phyloP scores from a whole-genome alignment of 2,797 vertebrate genomes.

The Melopsittacus undulatus region DNA sequence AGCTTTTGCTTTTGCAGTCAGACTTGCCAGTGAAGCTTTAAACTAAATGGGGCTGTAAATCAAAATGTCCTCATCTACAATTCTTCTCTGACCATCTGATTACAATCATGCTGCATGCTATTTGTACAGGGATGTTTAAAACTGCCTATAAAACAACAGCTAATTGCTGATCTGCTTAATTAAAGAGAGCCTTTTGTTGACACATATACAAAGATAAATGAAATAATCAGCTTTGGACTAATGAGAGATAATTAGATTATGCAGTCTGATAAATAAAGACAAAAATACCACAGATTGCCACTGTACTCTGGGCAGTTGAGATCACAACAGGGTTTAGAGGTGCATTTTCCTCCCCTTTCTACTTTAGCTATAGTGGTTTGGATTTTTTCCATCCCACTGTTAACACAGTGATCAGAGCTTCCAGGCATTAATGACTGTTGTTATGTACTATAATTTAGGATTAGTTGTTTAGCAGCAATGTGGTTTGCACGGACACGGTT shows the following conservation, averaged over 20 bases:
- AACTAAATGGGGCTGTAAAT: slow-evolving; percentile 78
- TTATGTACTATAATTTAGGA: not conserved
- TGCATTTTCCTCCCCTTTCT: not conserved
- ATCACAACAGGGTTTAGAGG: slow-evolving; percentile 20
- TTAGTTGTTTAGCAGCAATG: not conserved
- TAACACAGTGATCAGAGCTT: not conserved
- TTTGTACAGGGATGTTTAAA: slow-evolving; percentile 82
- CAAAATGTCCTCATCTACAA: slow-evolving; percentile 73
- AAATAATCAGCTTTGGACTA: slow-evolving; percentile 88
- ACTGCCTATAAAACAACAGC: slow-evolving; percentile 84
- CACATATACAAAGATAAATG: slow-evolving; percentile 89
- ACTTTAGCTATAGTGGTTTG: not conserved
- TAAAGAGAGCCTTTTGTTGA: slow-evolving; percentile 86
- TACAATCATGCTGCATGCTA: slow-evolving; percentile 77
- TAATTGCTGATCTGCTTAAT: slow-evolving; percentile 89
- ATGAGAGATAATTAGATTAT: slow-evolving; percentile 90
- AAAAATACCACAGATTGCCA: slow-evolving; percentile 70
- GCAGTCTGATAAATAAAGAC: slow-evolving; percentile 82
- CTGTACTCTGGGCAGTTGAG: slow-evolving; percentile 54
- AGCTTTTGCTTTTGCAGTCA: slow-evolving; percentile 42
- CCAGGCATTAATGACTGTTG: not conserved
- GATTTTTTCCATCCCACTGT: not conserved
- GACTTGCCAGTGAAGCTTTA: slow-evolving; percentile 63
- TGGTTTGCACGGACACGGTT: not conserved
- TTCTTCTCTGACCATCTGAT: slow-evolving; percentile 77